Conservation (phyloP, 2,888 invertebrate species). For the Oligia latruncula region DNA sequence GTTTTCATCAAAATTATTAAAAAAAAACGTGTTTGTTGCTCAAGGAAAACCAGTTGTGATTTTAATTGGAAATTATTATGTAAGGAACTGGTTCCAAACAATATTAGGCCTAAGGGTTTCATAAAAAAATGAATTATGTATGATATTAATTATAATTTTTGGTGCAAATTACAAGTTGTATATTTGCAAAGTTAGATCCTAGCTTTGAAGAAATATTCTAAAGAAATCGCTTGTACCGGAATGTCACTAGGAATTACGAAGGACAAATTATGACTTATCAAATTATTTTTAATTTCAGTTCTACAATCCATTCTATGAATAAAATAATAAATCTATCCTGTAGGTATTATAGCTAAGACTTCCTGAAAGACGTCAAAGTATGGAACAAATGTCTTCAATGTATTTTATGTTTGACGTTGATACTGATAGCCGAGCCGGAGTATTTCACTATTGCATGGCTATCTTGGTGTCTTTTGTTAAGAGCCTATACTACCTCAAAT, state of each 20-base stretch:
- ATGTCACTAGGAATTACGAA: not conserved
- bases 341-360: too few relatives aligned
- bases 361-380: too few relatives aligned
- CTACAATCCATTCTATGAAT: not conserved
- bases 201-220: not conserved
- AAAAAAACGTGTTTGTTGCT: not conserved
- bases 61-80: not conserved
- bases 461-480: too few relatives aligned
- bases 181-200: not conserved
- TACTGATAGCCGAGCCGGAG: too few relatives aligned
- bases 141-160: not conserved
- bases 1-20: not conserved
- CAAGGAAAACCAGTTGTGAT: not conserved
- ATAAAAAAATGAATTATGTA: not conserved
- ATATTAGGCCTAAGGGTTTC: not conserved
- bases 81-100: not conserved
- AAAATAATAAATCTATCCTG: not conserved
- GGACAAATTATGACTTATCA: not conserved
- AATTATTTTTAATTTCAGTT: not conserved
- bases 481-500: too few relatives aligned
- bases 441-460: too few relatives aligned
- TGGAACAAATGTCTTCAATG: too few relatives aligned
- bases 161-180: not conserved
- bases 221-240: not conserved
- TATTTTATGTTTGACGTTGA: too few relatives aligned